These are phyloP conservation scores for Eupithecia dodoneata DNA, from an alignment of 2,888 invertebrate genomes.

Conservation along the genomic window DNA sequence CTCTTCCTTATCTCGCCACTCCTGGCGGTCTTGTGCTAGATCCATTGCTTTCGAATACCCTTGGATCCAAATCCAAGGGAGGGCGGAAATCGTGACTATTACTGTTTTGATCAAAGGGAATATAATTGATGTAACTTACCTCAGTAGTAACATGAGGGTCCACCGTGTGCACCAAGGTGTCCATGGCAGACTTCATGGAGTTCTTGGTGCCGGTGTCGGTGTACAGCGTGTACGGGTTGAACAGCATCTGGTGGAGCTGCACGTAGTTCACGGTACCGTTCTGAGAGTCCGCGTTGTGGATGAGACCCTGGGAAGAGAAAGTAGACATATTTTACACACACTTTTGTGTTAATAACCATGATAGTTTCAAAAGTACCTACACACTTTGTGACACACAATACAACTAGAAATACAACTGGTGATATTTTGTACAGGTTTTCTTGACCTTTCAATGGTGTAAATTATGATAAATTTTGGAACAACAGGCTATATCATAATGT, in stretches of 20 bases:
- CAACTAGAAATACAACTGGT: neutral
- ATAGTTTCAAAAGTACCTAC: too few species aligned
- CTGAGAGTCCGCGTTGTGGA: conserved; percentile 86
- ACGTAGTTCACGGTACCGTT: conserved; percentile 85
- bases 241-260: conserved; percentile 91
- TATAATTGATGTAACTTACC: conserved; percentile 70
- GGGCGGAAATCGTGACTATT: too few species aligned
- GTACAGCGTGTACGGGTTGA: conserved; percentile 91
- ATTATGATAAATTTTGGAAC: neutral
- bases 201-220: conserved; percentile 84
- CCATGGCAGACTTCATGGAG: conserved; percentile 87
- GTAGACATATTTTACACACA: neutral
- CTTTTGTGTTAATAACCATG: too few species aligned
- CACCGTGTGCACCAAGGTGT: conserved; percentile 85
- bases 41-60: too few species aligned
- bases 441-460: neutral
- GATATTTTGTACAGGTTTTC: neutral
- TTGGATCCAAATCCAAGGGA: too few species aligned
- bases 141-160: conserved; percentile 86
- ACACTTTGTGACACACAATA: neutral
- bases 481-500: neutral
- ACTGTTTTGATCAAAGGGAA: neutral
- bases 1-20: too few species aligned
- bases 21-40: too few species aligned
- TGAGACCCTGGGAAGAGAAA: conserved; percentile 84